These are phyloP conservation scores for Australoheros scitulus DNA, from an alignment of 2,113 vertebrate genomes.

Conservation along the genomic window DNA sequence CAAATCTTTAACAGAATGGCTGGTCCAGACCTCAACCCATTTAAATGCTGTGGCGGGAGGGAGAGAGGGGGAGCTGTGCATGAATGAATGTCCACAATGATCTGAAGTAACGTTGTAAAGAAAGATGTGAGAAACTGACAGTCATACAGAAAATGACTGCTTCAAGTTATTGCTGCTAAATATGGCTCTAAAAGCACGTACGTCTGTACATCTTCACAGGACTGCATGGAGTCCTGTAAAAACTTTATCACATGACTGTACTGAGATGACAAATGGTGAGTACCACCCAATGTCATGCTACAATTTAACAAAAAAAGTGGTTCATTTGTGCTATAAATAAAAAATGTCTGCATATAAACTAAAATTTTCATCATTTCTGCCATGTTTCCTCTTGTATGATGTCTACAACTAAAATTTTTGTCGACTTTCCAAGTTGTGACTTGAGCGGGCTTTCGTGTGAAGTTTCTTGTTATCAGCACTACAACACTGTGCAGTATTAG, in stretches of 20 bases:
- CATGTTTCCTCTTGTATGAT: not conserved
- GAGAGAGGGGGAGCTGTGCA: not conserved
- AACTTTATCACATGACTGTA: not conserved
- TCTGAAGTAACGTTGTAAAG: not conserved
- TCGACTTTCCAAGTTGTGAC: not conserved
- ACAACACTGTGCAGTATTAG: not conserved
- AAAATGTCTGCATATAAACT: not conserved
- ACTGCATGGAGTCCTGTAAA: not conserved
- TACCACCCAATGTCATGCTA: not conserved
- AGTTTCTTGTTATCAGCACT: too few relatives aligned
- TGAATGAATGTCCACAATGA: not conserved
- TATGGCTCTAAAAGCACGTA: too few relatives aligned
- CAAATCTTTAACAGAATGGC: too few relatives aligned
- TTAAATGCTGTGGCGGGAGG: too few relatives aligned
- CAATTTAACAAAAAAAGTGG: not conserved
- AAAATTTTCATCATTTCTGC: rapidly evolving
- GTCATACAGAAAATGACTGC: not conserved
- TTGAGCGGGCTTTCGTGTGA: too few relatives aligned
- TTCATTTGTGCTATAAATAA: not conserved
- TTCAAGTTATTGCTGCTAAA: not conserved
- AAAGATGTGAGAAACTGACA: not conserved
- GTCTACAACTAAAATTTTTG: not conserved
- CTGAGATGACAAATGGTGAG: not conserved
- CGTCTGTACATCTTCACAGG: not conserved
- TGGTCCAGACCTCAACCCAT: too few relatives aligned